Evolutionary conservation across 2,797 vertebrate genomes (phyloP), one percentile per base, ranked within the genome.

Genomic region (Tokudaia muenninki): DNA sequence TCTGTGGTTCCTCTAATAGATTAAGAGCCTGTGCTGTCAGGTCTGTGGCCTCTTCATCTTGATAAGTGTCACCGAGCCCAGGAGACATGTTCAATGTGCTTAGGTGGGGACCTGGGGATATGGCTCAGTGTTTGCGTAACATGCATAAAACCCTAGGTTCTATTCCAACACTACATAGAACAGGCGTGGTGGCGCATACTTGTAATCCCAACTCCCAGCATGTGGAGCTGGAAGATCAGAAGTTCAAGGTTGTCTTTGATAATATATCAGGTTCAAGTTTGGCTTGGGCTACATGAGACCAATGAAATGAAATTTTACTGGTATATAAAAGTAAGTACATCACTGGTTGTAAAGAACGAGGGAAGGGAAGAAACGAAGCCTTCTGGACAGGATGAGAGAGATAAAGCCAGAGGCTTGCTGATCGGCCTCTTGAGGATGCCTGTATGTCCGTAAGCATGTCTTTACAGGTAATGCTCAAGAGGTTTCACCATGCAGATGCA

Each of bases 371-470:
- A n/a, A 61, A 61, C 2, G 55, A 1, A 31, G 12, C 5, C 26
- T 57, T 83, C 57, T 24, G 74, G 74, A 80, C 44, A 41, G 84
- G 72, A 57, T n/a, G 67, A 72, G 37, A 3, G 6, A 2, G 12
- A 26, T 0, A 12, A 12, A 89, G 34, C 44, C 0, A 5, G 2
- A 1, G 13, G 4, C 11, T 52, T 8, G 1, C 24, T 0, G 26
- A 1, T 2, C 3, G 8, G 63, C 84, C 77, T 29, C 65, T 72
- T 4, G 13, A 34, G 70, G 47, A n/a, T 79, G 82, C 61, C 41
- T 34, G 10, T 14, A 0, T 10, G 47, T 59, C 57, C 0, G 0
- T 47, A 52, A 50, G 4, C 0, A 0, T 0, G 2, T 13, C 16
- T 37, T 24, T 75, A 0, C 5, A 2, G 6, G 12, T 29, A 63